phyloP scores from a whole-genome alignment of 2,888 invertebrate genomes.

The Lamellibrachia columna region DNA sequence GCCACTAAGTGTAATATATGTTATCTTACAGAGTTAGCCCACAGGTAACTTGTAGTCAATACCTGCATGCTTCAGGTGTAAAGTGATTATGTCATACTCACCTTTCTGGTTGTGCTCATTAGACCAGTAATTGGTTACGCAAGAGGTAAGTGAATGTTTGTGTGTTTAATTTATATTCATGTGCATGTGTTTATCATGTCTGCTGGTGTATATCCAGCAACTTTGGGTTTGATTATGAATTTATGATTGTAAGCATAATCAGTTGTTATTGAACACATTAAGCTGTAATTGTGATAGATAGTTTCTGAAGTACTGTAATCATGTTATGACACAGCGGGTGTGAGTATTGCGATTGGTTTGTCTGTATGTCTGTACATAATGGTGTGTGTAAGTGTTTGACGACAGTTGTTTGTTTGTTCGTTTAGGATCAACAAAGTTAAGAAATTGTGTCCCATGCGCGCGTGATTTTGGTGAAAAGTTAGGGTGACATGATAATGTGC shows the following conservation, averaged over 20 bases:
- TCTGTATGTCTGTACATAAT: neutral
- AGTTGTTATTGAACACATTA: neutral
- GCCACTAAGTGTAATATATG: neutral
- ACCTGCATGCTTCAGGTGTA: neutral
- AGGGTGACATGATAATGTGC: too few species aligned
- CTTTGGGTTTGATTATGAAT: neutral
- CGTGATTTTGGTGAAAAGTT: too few species aligned
- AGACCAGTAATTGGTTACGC: neutral
- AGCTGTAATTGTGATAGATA: neutral
- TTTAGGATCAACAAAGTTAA: neutral
- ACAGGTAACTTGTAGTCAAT: neutral
- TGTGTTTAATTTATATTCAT: neutral
- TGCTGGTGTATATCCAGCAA: neutral
- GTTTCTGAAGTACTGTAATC: neutral
- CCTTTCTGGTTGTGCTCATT: neutral
- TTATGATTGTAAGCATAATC: neutral
- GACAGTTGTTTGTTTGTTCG: neutral
- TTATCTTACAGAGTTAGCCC: constrained; percentile 12
- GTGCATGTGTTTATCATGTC: neutral
- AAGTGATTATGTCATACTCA: neutral
- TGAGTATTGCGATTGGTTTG: neutral
- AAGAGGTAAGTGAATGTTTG: neutral
- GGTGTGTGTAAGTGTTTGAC: neutral
- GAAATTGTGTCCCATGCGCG: too few species aligned
- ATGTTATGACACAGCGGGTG: neutral